Conservation (phyloP, 37 sponge, comb jelly and placozoan genomes). For the Aplysina aerophoba region DNA sequence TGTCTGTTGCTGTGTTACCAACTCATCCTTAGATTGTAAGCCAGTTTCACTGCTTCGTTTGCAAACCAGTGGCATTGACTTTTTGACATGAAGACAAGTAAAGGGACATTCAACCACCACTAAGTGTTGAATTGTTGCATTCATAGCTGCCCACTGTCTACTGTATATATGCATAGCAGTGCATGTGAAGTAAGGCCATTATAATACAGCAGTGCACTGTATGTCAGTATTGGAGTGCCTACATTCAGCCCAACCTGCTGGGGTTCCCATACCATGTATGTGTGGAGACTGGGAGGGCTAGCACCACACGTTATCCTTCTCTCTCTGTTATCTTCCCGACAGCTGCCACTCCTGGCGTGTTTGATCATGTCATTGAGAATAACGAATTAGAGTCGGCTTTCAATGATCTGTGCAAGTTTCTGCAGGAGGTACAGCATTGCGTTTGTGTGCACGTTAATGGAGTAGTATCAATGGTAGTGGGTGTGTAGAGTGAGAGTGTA, state of each 20-base stretch:
- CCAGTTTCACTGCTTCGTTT: no score
- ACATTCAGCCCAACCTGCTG: not conserved
- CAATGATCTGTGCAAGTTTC: slow-evolving; percentile 33
- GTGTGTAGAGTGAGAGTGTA: no score
- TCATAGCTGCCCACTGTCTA: not conserved
- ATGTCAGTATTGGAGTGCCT: not conserved
- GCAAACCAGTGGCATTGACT: no score
- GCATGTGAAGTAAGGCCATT: no score
- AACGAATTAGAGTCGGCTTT: slow-evolving; percentile 77
- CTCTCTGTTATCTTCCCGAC: slow-evolving; percentile 24
- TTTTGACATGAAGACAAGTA: no score
- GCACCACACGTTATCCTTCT: not conserved
- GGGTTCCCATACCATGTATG: not conserved
- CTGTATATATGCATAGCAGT: slow-evolving; percentile 12
- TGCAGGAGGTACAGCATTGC: slow-evolving; percentile 35
- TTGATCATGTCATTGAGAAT: slow-evolving; percentile 92
- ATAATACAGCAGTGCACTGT: no score
- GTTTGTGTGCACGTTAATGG: not conserved
- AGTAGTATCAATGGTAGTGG: no score
- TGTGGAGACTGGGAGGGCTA: not conserved
- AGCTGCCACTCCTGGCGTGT: slow-evolving; percentile 84
- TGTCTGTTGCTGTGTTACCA: not conserved
- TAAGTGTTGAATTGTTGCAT: no score
- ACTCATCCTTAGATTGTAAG: no score
- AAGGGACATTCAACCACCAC: no score